Conservation (phyloP, 2,113 vertebrate species). For the Barnardius zonarius region DNA sequence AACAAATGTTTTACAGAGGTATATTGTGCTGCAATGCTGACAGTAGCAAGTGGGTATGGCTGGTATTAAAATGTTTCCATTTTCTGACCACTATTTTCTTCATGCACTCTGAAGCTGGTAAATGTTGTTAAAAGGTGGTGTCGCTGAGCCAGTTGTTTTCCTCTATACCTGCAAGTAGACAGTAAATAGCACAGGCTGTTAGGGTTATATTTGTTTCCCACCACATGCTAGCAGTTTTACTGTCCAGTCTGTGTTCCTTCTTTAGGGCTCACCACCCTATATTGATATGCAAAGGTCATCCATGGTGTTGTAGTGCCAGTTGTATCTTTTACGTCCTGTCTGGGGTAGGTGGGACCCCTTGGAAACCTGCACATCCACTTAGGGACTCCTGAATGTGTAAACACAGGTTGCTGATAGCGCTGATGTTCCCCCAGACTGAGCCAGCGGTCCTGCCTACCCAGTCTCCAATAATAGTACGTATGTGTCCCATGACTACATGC, state of each 20-base stretch:
- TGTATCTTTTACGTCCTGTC: not conserved
- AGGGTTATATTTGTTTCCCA: not conserved
- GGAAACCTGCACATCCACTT: not conserved
- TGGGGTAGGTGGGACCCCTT: not conserved
- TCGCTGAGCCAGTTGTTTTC: not conserved
- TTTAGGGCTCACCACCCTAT: not conserved
- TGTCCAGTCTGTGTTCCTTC: not conserved
- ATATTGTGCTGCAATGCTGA: not conserved
- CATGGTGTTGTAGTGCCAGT: not conserved
- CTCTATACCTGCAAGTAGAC: not conserved
- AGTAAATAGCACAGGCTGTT: not conserved
- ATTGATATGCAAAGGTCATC: not conserved
- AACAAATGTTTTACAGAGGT: not conserved
- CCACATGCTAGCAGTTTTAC: accelerated
- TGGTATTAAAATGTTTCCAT: not conserved
- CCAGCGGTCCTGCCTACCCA: not conserved
- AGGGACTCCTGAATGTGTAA: not conserved
- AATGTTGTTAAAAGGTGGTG: not conserved
- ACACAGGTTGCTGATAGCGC: not conserved
- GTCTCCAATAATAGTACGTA: accelerated
- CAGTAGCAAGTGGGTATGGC: accelerated
- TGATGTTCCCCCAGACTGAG: not conserved
- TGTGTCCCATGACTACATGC: not conserved
- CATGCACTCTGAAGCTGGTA: not conserved
- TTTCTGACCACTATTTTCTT: not conserved